Evolutionary conservation across 37 sponge, comb jelly and placozoan species (phyloP).

Genomic region (Mnemiopsis leidyi): DNA sequence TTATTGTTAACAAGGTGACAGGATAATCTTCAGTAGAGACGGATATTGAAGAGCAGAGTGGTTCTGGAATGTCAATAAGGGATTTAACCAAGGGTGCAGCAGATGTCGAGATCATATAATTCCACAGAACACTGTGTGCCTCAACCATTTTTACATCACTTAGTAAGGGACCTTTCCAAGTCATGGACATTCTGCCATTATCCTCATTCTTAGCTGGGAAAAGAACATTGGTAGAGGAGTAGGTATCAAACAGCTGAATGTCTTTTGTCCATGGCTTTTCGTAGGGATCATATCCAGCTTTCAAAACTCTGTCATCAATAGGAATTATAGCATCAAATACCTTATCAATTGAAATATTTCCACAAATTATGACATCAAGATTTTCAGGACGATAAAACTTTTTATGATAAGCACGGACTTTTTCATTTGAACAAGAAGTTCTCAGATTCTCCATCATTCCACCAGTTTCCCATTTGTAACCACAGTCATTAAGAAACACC

Average conservation of each 20-base stretch:
- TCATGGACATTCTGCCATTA: background rate
- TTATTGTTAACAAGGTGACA: background rate
- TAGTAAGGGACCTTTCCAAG: background rate
- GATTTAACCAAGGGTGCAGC: background rate
- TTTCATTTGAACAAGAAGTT: constrained; percentile 76
- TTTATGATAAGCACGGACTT: constrained; percentile 6
- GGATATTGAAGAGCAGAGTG: background rate
- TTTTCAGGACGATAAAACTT: background rate
- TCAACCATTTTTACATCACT: background rate
- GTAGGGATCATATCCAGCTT: background rate
- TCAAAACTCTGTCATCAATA: background rate
- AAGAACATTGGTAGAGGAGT: background rate
- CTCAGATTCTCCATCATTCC: constrained; percentile 83
- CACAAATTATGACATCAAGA: background rate
- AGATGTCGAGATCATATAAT: background rate
- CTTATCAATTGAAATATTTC: background rate
- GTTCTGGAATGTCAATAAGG: background rate
- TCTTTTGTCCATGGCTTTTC: background rate
- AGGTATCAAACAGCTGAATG: background rate
- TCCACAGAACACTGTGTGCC: background rate
- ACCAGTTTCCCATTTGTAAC: constrained; percentile 83
- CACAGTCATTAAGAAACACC: constrained; percentile 89
- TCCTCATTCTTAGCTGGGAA: constrained; percentile 15
- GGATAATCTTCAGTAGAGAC: background rate
- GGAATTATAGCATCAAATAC: background rate